phyloP scores from a whole-genome alignment of 2,797 vertebrate species.

The Danio tinwini region DNA sequence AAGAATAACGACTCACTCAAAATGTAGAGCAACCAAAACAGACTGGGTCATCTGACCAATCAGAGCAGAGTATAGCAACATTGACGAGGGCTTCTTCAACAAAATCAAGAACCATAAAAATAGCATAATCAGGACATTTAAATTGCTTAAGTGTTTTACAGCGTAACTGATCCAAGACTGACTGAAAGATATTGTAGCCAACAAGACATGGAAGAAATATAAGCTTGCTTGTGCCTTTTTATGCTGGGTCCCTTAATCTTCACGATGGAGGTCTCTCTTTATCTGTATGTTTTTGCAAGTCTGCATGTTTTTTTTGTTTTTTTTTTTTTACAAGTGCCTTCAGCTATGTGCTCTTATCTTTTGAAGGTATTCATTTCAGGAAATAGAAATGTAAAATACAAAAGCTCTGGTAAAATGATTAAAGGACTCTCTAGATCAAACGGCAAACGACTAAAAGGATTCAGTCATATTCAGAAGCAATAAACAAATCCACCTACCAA shows the following conservation, averaged over 20 bases:
- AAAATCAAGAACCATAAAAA: no score
- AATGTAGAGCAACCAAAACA: no score
- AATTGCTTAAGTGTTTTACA: neutral
- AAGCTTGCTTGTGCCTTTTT: constrained; percentile 6
- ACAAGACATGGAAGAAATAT: constrained; percentile 6
- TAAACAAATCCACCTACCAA: constrained; percentile 42
- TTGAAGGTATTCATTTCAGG: constrained; percentile 51
- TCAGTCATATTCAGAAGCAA: constrained; percentile 32
- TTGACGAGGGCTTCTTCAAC: no score
- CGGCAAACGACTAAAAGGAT: constrained; percentile 39
- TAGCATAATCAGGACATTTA: neutral
- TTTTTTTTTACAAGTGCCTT: constrained; percentile 19
- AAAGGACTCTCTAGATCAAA: constrained; percentile 54
- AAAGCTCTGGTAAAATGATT: constrained; percentile 43
- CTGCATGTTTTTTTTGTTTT: neutral
- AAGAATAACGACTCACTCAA: no score
- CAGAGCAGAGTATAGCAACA: no score
- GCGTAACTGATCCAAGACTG: constrained; percentile 4
- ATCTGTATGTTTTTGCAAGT: constrained; percentile 39
- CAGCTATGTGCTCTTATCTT: constrained; percentile 34
- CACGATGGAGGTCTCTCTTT: constrained; percentile 35
- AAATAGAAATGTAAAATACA: constrained; percentile 47
- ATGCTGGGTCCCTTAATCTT: constrained; percentile 24
- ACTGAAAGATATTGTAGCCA: neutral
- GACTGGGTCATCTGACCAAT: no score